Base-by-base conservation (phyloP, 2,797 vertebrate genomes). In the Notoglanidium macrostoma region DNA sequence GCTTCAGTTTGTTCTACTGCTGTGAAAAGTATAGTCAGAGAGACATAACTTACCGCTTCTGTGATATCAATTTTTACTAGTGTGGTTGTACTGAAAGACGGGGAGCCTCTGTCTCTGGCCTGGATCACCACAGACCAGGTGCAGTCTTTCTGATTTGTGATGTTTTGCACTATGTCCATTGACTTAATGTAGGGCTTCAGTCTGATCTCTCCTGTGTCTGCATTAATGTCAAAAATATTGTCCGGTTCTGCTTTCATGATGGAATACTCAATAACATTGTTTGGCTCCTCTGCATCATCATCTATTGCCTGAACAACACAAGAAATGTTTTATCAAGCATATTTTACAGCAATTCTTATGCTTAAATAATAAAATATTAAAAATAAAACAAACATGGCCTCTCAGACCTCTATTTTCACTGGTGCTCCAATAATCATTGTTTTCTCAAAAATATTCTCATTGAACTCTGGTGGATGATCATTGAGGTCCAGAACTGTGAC, bases 231-330 rank as follows among this genome's bases (percentile, higher is more conserved):
- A 65, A 99, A 99, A 61, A 99, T 97, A 10, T 98, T 97, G 91
- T 96, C 96, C 0, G 98, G 98, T 84, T 99, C 98, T 3, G 96
- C 96, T 85, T 96, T 97, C 96, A 97, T 99, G 92, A 99, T 99
- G 92, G 98, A 96, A 83, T 99, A 99, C 92, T 99, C 97, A 1
- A 99, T 98, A 2, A 99, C 94, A 55, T 99, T 99, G 93, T 99
- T 99, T 63, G 98, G 98, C 23, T 98, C 95, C 87, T 99, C 98
- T 57, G 98, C 98, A 44, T 99, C 98, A 51, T 97, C 96, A 76
- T 99, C 98, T 65, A 95, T 94, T 84, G 98, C 98, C 98, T 99
- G 92, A 80, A 74, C 3, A 87, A 82, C 29, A 77, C 29, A 81
- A 67, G n/a, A n/a, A 51, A 74, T 21, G 6, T 1, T 84, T 40